Evolutionary conservation across 2,888 invertebrate genomes (phyloP).

Genomic region (Tipula vernalis): DNA sequence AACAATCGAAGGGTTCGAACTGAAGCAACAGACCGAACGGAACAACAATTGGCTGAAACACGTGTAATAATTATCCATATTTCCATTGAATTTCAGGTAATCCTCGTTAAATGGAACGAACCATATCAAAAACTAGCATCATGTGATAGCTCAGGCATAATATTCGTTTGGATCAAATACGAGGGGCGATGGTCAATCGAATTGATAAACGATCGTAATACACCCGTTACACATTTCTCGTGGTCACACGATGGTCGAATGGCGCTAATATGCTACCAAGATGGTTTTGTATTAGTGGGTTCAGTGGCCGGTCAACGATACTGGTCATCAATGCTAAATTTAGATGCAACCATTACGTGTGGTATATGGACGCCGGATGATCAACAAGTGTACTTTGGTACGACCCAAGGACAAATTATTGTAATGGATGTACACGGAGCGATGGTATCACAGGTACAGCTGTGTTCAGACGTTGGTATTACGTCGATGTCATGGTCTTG

Average conservation of each 20-base stretch:
- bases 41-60: too few relatives aligned
- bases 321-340: slow-evolving; percentile 95
- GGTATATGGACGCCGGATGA: slow-evolving; percentile 98
- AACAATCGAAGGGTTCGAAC: too few relatives aligned
- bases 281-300: slow-evolving; percentile 96
- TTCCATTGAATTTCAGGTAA: slow-evolving; percentile 49
- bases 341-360: slow-evolving; percentile 88
- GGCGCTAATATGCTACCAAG: slow-evolving; percentile 97
- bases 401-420: slow-evolving; percentile 85
- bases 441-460: slow-evolving; percentile 80
- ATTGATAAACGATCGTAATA: slow-evolving; percentile 94
- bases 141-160: slow-evolving; percentile 94
- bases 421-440: slow-evolving; percentile 96
- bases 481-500: slow-evolving; percentile 93
- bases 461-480: slow-evolving; percentile 77
- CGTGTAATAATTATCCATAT: too few relatives aligned
- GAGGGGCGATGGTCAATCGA: slow-evolving; percentile 99
- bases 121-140: slow-evolving; percentile 96
- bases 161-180: slow-evolving; percentile 99
- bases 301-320: slow-evolving; percentile 95
- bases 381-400: slow-evolving; percentile 93
- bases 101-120: slow-evolving; percentile 95
- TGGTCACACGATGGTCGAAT: slow-evolving; percentile 98
- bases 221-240: slow-evolving; percentile 93
- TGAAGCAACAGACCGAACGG: too few relatives aligned